phyloP scores from a whole-genome alignment of 2,113 vertebrate species.

The Oreochromis niloticus region DNA sequence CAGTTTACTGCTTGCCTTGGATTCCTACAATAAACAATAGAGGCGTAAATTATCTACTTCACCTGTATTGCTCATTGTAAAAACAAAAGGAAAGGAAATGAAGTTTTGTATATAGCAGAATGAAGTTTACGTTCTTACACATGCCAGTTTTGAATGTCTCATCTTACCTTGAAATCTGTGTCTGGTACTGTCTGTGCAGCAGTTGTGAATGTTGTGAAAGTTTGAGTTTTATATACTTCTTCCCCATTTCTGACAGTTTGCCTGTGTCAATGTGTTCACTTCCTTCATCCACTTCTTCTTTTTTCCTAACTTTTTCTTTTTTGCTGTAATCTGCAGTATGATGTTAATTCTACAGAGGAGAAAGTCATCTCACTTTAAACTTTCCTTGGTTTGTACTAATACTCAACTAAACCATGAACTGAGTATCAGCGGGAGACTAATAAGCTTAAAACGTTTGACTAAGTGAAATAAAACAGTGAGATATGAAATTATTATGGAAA shows the following conservation, averaged over 20 bases:
- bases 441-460: background rate
- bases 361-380: background rate
- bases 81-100: background rate
- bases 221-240: background rate
- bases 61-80: background rate
- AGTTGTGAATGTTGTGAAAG: background rate
- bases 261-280: background rate
- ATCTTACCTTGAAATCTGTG: constrained; percentile 16
- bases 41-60: background rate
- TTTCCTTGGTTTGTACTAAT: background rate
- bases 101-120: background rate
- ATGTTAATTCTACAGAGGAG: background rate
- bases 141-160: background rate
- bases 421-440: background rate
- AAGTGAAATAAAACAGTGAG: background rate
- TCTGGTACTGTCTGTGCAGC: background rate
- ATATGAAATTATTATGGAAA: background rate
- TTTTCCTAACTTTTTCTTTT: background rate
- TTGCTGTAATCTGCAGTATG: background rate
- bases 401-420: background rate
- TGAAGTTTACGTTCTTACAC: background rate
- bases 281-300: background rate
- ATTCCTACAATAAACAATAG: background rate
- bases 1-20: background rate
- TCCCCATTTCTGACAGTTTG: background rate